Evolutionary conservation across 2,113 vertebrate genomes (phyloP).

Genomic region (Amazona guildingii): DNA sequence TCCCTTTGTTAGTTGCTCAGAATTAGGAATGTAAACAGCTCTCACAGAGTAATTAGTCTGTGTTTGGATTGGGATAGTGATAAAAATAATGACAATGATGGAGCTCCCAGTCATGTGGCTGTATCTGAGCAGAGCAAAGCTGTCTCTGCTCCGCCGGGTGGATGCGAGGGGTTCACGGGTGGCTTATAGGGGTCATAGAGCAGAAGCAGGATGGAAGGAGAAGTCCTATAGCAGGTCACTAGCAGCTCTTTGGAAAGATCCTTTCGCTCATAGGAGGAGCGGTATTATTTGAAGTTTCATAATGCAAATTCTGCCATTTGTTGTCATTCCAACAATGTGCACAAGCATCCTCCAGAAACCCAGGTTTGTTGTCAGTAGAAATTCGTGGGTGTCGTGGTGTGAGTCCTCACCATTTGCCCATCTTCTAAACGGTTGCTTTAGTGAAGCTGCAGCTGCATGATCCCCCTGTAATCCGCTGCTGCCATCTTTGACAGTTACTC

Average conservation of each 20-base stretch:
- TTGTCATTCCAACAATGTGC: accelerated
- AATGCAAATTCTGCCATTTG: neutral
- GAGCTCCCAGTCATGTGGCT: neutral
- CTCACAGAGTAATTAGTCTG: neutral
- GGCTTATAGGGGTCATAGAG: neutral
- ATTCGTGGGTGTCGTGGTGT: neutral
- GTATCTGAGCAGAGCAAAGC: neutral
- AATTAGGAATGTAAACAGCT: slow-evolving; percentile 39
- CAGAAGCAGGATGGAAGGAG: accelerated
- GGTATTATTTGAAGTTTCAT: neutral
- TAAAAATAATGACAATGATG: neutral
- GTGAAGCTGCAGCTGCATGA: neutral
- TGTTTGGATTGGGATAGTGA: slow-evolving; percentile 1
- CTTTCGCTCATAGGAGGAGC: neutral
- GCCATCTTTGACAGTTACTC: slow-evolving; percentile 12
- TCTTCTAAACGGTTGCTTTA: neutral
- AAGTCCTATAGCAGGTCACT: neutral
- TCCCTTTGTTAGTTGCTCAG: slow-evolving; percentile 27
- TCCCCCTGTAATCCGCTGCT: neutral
- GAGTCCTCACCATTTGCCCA: neutral
- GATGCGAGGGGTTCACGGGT: neutral
- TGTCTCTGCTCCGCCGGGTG: neutral
- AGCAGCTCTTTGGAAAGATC: neutral
- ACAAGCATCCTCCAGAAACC: neutral
- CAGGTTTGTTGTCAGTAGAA: neutral